Conservation (phyloP, 2,113 vertebrate genomes). For the Isurus oxyrinchus region DNA sequence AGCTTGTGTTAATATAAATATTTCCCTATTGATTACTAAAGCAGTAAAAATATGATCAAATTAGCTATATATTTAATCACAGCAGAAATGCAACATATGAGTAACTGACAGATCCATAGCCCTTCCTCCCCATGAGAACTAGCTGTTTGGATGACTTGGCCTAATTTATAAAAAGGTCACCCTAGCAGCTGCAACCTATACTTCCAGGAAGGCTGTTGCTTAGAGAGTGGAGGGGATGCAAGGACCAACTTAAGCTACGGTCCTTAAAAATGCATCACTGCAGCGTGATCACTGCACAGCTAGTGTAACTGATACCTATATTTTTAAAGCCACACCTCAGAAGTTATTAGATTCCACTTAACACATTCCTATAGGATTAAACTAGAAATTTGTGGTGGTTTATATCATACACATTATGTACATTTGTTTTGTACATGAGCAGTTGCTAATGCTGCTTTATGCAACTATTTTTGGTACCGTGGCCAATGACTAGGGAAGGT, state of each 20-base stretch:
- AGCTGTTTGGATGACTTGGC: background rate
- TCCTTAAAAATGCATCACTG: background rate
- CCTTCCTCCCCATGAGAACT: background rate
- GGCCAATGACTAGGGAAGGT: background rate
- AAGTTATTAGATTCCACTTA: background rate
- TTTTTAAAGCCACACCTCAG: background rate
- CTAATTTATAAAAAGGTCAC: background rate
- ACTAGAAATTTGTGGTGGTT: background rate
- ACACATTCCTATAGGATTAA: background rate
- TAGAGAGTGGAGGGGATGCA: background rate
- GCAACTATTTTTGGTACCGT: background rate
- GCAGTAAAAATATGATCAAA: background rate
- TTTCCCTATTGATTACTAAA: slow-evolving; percentile 33
- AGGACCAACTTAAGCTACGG: background rate
- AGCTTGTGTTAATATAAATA: slow-evolving; percentile 9
- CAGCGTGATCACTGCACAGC: background rate
- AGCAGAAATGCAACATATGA: background rate
- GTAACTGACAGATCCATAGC: background rate
- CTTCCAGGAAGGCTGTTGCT: background rate
- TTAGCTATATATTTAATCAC: background rate
- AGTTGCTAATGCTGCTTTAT: background rate
- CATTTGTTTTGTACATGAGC: background rate
- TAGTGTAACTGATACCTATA: background rate
- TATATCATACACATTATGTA: background rate
- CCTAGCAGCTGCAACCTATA: background rate